phyloP scores from a whole-genome alignment of 2,888 invertebrate genomes.

The Drosophila koepferae region DNA sequence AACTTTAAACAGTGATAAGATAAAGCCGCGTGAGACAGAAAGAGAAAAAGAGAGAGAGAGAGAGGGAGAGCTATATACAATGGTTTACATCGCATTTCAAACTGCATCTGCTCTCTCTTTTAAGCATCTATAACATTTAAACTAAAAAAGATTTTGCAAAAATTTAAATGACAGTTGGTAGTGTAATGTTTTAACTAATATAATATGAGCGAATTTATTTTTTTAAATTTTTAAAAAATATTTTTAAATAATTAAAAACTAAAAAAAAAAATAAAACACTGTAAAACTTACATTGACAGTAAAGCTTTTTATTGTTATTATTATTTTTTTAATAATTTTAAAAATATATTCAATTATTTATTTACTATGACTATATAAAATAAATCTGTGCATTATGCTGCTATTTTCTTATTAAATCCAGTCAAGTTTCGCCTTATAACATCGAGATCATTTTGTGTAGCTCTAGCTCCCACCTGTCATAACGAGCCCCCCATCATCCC shows the following conservation, averaged over 20 bases:
- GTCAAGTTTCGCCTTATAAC: background rate
- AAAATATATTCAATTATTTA: no score
- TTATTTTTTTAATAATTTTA: no score
- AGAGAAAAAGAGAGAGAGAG: no score
- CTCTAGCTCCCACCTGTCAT: background rate
- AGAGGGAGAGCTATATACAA: background rate
- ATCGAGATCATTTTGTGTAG: background rate
- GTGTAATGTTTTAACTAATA: background rate
- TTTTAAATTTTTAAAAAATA: no score
- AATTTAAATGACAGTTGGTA: background rate
- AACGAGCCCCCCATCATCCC: background rate
- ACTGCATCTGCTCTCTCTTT: no score
- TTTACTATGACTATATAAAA: no score
- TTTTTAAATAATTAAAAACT: no score
- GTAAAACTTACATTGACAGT: no score
- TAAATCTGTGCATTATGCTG: background rate
- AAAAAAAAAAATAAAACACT: no score
- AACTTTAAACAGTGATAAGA: slow-evolving; percentile 22
- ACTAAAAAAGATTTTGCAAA: background rate
- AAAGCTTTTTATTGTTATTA: no score
- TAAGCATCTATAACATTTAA: background rate
- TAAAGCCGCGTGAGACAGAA: background rate
- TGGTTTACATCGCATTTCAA: background rate
- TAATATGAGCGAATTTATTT: background rate
- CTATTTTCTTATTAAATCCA: no score